Evolutionary conservation across 2,113 vertebrate species (phyloP).

Genomic region (Butastur rufipennis): DNA sequence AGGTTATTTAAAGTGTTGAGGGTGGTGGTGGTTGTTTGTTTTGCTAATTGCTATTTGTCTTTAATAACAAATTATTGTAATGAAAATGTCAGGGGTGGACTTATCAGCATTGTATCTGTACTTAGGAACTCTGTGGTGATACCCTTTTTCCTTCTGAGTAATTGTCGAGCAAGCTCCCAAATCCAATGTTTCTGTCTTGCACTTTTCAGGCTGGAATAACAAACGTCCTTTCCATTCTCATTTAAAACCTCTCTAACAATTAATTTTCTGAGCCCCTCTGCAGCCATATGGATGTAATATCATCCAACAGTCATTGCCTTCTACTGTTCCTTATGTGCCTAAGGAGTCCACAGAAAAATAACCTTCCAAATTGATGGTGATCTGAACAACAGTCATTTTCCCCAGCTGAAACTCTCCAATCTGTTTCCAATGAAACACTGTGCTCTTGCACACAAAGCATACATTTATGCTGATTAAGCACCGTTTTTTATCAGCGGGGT

Average conservation of each 20-base stretch:
- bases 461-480: not conserved
- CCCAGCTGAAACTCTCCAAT: not conserved
- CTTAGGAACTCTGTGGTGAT: not conserved
- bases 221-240: not conserved
- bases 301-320: not conserved
- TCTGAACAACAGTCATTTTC: not conserved
- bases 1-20: not conserved
- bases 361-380: not conserved
- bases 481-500: not conserved
- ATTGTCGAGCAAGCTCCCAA: not conserved
- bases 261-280: not conserved
- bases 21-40: not conserved
- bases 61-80: not conserved
- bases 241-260: not conserved
- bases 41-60: not conserved
- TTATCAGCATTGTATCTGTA: not conserved
- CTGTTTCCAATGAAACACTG: not conserved
- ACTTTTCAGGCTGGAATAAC: not conserved
- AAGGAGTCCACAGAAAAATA: not conserved
- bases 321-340: not conserved
- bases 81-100: not conserved
- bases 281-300: not conserved
- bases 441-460: not conserved
- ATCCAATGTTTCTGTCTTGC: not conserved
- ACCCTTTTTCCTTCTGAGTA: not conserved